phyloP scores from a whole-genome alignment of 2,797 vertebrate genomes.

The Syndactyla subalaris region DNA sequence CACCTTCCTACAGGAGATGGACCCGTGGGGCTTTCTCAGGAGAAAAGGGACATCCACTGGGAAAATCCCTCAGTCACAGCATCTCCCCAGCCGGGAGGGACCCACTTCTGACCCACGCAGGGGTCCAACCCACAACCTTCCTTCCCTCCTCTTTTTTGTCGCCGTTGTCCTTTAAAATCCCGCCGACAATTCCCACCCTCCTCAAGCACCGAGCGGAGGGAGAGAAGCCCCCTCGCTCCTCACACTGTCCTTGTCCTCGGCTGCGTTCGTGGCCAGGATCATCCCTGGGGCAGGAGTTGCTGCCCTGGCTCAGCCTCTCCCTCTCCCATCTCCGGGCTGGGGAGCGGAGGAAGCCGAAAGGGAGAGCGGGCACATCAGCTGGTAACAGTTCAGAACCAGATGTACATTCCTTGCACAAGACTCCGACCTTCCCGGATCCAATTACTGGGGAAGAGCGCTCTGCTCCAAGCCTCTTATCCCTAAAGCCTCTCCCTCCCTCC shows the following conservation, averaged over 20 bases:
- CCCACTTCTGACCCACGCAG: not conserved
- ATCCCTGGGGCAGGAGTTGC: not conserved
- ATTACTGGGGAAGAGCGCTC: not conserved
- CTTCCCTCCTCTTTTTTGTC: not conserved
- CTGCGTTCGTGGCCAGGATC: not conserved
- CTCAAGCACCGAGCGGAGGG: not conserved
- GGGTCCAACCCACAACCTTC: not conserved
- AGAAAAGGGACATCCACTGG: not conserved
- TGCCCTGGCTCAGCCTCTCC: not conserved
- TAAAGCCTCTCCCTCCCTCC: not conserved
- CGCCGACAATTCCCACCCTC: not conserved
- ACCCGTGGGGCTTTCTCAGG: not conserved
- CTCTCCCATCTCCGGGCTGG: not conserved
- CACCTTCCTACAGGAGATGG: not conserved
- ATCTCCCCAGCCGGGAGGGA: not conserved
- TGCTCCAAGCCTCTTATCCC: not conserved
- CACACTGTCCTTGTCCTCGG: rapidly evolving
- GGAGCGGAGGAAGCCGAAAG: not conserved
- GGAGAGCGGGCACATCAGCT: slow-evolving; percentile 55
- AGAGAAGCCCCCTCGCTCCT: not conserved
- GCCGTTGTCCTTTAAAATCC: not conserved
- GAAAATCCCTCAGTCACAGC: not conserved
- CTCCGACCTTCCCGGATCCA: not conserved
- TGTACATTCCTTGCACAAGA: slow-evolving; percentile 54
- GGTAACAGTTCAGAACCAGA: slow-evolving; percentile 67